Evolutionary conservation across 2,888 invertebrate genomes (phyloP).

Genomic region (Lamproptera curius): DNA sequence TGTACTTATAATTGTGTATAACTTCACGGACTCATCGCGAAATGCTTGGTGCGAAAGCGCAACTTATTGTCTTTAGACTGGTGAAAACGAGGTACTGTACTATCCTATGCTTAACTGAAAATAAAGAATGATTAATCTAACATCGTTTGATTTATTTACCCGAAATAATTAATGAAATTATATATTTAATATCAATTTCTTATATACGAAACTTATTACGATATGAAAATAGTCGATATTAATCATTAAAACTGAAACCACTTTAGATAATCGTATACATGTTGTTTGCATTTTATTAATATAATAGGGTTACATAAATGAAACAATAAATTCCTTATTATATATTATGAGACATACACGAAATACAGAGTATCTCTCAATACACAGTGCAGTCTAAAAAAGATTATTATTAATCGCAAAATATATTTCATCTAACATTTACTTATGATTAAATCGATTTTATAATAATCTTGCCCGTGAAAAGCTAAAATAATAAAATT

Average conservation of each 20-base stretch:
- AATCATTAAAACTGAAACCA: too few species aligned
- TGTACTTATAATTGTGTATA: slow-evolving; percentile 33
- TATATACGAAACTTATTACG: too few species aligned
- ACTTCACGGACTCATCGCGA: slow-evolving; percentile 32
- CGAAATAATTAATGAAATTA: slow-evolving; percentile 9
- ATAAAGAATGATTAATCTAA: slow-evolving; percentile 71
- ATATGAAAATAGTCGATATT: too few species aligned
- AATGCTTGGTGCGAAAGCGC: slow-evolving; percentile 53
- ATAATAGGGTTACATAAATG: neutral
- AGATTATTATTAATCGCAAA: neutral
- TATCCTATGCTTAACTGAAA: slow-evolving; percentile 77
- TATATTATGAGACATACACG: slow-evolving; percentile 22
- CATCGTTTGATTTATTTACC: slow-evolving; percentile 29
- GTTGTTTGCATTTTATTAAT: neutral
- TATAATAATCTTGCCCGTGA: slow-evolving; percentile 1
- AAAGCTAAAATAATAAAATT: neutral
- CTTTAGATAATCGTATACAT: too few species aligned
- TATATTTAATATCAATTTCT: too few species aligned
- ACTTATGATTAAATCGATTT: neutral
- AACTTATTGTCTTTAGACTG: slow-evolving; percentile 59
- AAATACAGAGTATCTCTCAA: slow-evolving; percentile 12
- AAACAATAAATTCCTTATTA: neutral
- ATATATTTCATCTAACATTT: slow-evolving; percentile 6
- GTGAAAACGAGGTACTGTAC: slow-evolving; percentile 72
- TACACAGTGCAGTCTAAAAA: slow-evolving; percentile 3